Conservation (phyloP, 2,113 vertebrate species). For the Melanerpes formicivorus region DNA sequence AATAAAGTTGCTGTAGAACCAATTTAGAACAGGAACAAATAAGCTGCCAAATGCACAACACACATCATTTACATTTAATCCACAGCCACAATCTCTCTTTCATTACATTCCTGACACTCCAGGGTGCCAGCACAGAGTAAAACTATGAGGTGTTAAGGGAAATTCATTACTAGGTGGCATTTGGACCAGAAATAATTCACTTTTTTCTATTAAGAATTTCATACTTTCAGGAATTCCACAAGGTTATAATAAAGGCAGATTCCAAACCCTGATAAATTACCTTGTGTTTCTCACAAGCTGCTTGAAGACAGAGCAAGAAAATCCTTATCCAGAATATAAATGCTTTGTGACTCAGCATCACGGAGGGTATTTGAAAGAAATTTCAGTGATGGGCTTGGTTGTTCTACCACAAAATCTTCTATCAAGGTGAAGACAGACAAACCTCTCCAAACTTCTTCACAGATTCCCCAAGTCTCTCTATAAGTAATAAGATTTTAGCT, state of each 20-base stretch:
- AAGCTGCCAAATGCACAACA: neutral
- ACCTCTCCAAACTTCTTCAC: neutral
- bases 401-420: neutral
- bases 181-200: conserved; percentile 53
- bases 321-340: neutral
- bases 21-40: conserved; percentile 2
- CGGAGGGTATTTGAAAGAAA: conserved; percentile 15
- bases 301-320: conserved; percentile 5
- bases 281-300: conserved; percentile 9
- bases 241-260: conserved; percentile 39
- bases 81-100: neutral
- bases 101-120: conserved; percentile 42
- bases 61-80: conserved; percentile 28
- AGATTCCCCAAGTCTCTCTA: neutral
- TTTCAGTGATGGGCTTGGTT: neutral
- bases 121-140: neutral
- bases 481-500: neutral
- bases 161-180: conserved; percentile 36
- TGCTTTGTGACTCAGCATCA: neutral
- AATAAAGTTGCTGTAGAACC: neutral
- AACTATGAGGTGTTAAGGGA: conserved; percentile 34
- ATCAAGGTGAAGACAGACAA: neutral
- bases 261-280: conserved; percentile 52
- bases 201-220: conserved; percentile 64
- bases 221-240: neutral